Evolutionary conservation across 2,888 invertebrate species (phyloP), one percentile per base, ranked within the genome.

Genomic region (Caenorhabditis sulstoni): DNA sequence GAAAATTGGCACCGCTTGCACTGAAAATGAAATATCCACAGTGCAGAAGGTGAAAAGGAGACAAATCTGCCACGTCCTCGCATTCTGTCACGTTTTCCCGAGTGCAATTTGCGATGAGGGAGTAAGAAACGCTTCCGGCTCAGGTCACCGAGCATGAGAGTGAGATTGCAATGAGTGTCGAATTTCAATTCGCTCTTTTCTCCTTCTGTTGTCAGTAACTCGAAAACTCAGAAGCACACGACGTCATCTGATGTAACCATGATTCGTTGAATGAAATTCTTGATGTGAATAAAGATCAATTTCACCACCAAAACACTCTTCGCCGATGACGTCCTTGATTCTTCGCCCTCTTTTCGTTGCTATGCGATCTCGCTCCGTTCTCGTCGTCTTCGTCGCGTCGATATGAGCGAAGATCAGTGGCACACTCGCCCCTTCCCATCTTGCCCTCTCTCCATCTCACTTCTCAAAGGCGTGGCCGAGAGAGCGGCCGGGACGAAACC

Each of bases 331-430:
- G 70, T 70, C 55, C 45, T 22, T 55, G 61, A 5, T 18, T 57
- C 41, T 41, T 57, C 22, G 55, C 20, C 39, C 29, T 45, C 53
- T 23, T 67, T 75, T 65, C 39, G 64, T 75, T 75, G 55, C 66
- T 75, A 61, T 75, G 55, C 41, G 37, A 4, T 41, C 41, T 59
- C 61, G 3, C 41, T 59, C 61, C 47, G 16, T 18, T 41, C 20
- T 49, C n/a, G 47, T 11, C 49, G 39, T 47, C 47, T 47, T 61
- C 18, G n/a, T 50, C 35, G 47, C 20, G 55, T 57, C 58, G 41
- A 52, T 41, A 44, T 18, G 62, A 49, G 55, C 71, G 71, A 71
- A 71, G 71, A 71, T 71, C 71, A 64, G 49, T 64, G 71, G 55
- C 71, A 68, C 68, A 71, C 71, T 49, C 62, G 7, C 64, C 50